Conservation (phyloP, 2,888 invertebrate genomes). For the Pollenia griseotomentosa region DNA sequence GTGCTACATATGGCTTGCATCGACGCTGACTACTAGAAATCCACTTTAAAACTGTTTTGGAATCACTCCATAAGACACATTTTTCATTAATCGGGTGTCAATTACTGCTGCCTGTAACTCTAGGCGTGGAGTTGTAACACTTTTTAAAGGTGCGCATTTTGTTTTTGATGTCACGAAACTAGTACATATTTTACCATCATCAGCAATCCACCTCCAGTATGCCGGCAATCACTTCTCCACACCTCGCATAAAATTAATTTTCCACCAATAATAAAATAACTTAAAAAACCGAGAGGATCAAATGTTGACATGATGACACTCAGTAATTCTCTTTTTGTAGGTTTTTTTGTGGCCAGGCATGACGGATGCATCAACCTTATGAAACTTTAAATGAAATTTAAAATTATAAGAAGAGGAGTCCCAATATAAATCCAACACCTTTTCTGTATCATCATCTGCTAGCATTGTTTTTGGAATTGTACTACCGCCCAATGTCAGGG, state of each 20-base stretch:
- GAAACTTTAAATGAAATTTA: conserved; percentile 48
- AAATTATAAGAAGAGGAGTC: conserved; percentile 17
- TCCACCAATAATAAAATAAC: conserved; percentile 4
- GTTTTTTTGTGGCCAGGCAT: conserved; percentile 20
- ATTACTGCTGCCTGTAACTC: conserved; percentile 40
- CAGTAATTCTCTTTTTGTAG: conserved; percentile 46
- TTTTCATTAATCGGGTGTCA: conserved; percentile 17
- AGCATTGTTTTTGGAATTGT: conserved; percentile 1
- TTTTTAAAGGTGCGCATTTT: conserved; percentile 54
- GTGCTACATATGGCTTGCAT: conserved; percentile 24
- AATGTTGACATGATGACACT: conserved; percentile 54
- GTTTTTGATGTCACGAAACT: conserved; percentile 50
- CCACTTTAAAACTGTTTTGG: conserved; percentile 47
- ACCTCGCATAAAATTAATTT: not conserved
- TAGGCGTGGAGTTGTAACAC: conserved; percentile 34
- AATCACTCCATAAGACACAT: conserved; percentile 34
- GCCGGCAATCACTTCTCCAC: conserved; percentile 4
- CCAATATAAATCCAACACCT: conserved; percentile 45
- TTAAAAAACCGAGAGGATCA: conserved; percentile 31
- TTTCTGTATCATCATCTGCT: conserved; percentile 21
- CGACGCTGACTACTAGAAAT: not conserved
- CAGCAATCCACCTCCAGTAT: conserved; percentile 35
- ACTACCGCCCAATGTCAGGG: conserved; percentile 23
- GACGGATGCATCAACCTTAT: conserved; percentile 15
- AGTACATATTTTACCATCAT: conserved; percentile 5